phyloP scores from a whole-genome alignment of 2,888 invertebrate species.

The Nomada flava region DNA sequence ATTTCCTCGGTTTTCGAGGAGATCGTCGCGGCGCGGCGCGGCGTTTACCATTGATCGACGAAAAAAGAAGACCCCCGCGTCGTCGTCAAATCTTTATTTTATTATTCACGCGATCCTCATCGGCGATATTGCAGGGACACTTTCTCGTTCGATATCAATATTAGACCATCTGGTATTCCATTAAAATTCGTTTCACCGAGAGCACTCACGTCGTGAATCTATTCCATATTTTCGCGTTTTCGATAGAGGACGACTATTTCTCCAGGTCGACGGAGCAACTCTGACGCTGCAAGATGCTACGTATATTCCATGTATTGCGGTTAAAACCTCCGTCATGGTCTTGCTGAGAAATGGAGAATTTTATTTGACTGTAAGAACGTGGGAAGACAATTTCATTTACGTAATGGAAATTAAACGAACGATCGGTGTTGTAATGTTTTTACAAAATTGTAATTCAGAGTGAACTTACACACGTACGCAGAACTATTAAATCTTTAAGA shows the following conservation, averaged over 20 bases:
- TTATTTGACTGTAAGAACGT: no score
- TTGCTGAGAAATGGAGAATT: no score
- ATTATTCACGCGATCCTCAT: conserved; percentile 50
- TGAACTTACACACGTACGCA: no score
- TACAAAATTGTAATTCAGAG: no score
- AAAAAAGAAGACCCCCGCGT: neutral
- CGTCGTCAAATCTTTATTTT: conserved; percentile 49
- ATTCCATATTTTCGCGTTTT: conserved; percentile 59
- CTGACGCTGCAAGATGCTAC: neutral
- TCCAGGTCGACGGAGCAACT: neutral
- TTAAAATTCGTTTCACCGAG: conserved; percentile 53
- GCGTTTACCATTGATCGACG: conserved; percentile 11
- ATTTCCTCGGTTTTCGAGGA: neutral
- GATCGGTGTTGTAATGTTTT: no score
- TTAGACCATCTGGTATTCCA: conserved; percentile 60
- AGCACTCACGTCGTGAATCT: conserved; percentile 45
- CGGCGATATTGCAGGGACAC: conserved; percentile 34
- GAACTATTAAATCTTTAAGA: neutral
- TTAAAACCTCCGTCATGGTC: no score
- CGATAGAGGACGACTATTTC: conserved; percentile 25
- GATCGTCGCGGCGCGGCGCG: neutral
- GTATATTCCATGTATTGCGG: neutral
- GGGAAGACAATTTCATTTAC: no score
- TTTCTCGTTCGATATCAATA: conserved; percentile 51
- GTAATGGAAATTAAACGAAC: no score